These are phyloP conservation scores for Zaprionus tsacasi DNA, from an alignment of 1,140 invertebrate genomes.

Conservation along the genomic window DNA sequence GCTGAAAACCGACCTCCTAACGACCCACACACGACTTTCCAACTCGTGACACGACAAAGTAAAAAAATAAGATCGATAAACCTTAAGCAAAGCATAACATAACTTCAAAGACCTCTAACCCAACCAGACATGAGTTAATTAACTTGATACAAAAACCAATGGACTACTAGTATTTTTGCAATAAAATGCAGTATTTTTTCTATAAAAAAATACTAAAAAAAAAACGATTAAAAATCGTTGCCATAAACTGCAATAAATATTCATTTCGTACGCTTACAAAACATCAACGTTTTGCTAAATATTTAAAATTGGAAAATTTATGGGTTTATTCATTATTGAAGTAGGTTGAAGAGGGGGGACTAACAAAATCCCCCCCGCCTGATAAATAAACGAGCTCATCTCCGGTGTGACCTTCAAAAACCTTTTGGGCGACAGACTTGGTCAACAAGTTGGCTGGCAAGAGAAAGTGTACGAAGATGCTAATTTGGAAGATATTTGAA, in stretches of 20 bases:
- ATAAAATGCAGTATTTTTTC: neutral
- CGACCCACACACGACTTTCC: neutral
- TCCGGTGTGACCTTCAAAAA: constrained; percentile 6
- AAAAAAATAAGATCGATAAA: neutral
- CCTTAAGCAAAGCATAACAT: neutral
- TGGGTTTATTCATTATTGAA: neutral
- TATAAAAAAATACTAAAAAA: neutral
- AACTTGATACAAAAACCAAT: neutral
- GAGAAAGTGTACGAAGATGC: neutral
- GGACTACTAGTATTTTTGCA: neutral
- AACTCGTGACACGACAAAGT: neutral
- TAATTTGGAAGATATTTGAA: neutral
- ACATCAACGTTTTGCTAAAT: neutral
- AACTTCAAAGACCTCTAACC: neutral
- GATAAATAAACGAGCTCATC: constrained; percentile 1
- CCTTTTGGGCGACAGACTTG: neutral
- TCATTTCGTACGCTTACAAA: neutral
- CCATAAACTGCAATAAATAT: neutral
- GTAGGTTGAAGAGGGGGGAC: neutral
- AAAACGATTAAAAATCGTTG: neutral
- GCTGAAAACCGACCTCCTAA: too few relatives aligned
- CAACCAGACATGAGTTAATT: neutral
- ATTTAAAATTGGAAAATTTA: constrained; percentile 4
- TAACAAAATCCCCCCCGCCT: neutral
- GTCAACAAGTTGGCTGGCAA: neutral